Evolutionary conservation across 2,113 vertebrate genomes (phyloP).

Genomic region (Antechinus stuartii): DNA sequence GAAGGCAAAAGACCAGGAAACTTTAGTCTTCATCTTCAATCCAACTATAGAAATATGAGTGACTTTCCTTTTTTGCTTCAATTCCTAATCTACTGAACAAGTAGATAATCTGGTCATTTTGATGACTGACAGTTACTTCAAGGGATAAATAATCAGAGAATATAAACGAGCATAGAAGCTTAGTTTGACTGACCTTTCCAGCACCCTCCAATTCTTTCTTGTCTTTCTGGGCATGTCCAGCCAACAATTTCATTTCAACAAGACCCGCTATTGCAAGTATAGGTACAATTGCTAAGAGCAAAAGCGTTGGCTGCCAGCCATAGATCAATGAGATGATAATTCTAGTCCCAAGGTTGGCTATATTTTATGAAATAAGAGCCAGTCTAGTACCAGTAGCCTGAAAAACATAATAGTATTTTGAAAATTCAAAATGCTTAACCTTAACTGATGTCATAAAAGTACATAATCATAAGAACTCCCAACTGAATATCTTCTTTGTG

Average conservation of each 20-base stretch:
- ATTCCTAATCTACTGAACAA: background rate
- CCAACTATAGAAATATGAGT: background rate
- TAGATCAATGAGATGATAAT: slow-evolving; percentile 93
- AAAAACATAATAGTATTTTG: slow-evolving; percentile 29
- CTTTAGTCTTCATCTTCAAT: background rate
- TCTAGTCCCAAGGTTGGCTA: slow-evolving; percentile 94
- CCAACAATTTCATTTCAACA: slow-evolving; percentile 91
- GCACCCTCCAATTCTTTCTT: slow-evolving; percentile 93
- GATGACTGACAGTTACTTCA: background rate
- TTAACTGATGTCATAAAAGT: slow-evolving; percentile 25
- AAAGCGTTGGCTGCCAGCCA: slow-evolving; percentile 94
- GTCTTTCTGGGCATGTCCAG: slow-evolving; percentile 92
- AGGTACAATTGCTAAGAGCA: slow-evolving; percentile 92
- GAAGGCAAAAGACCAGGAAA: background rate
- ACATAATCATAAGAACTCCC: slow-evolving; percentile 18
- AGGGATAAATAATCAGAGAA: background rate
- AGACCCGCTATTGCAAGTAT: slow-evolving; percentile 90
- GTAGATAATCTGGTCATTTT: background rate
- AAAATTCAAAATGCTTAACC: slow-evolving; percentile 6
- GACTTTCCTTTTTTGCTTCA: background rate
- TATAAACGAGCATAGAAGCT: background rate
- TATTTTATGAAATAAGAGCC: slow-evolving; percentile 90
- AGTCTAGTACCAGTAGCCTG: slow-evolving; percentile 92
- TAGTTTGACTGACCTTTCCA: slow-evolving; percentile 89
- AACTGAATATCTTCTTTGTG: background rate